A percentile compares a stretch with the other conserved stretches of the same genome.
Evolutionary conservation across 2,888 invertebrate genomes (phyloP).

Genomic region (Thelaira solivaga): DNA sequence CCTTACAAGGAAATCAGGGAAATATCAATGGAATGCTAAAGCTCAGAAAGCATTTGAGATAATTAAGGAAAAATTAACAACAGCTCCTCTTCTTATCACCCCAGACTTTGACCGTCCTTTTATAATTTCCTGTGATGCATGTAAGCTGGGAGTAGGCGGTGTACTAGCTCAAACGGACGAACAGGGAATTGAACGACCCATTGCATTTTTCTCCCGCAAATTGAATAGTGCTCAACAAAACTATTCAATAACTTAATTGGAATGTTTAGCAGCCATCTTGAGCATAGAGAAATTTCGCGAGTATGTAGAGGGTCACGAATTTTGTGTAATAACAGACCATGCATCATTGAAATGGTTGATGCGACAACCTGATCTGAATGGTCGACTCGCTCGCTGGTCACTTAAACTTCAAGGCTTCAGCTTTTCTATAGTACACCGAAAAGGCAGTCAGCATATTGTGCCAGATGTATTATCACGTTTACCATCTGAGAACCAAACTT

Average conservation of each 20-base stretch:
- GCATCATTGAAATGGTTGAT: slow-evolving; percentile 17
- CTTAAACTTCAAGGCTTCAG: slow-evolving; percentile 4
- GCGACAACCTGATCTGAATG: slow-evolving; percentile 17
- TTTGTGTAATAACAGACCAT: slow-evolving; percentile 21
- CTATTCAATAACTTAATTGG: slow-evolving; percentile 2
- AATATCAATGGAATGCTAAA: no score
- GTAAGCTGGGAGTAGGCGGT: slow-evolving; percentile 15
- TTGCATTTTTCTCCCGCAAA: slow-evolving; percentile 16
- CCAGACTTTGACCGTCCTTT: no score
- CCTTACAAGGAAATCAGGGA: no score
- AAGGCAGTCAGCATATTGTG: slow-evolving; percentile 15
- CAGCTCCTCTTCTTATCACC: no score
- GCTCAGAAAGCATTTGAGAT: no score
- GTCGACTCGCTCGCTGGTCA: slow-evolving; percentile 3
- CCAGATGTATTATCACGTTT: slow-evolving; percentile 24
- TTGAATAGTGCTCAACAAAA: slow-evolving; percentile 19
- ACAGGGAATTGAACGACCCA: neutral
- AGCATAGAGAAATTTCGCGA: slow-evolving; percentile 49
- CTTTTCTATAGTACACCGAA: slow-evolving; percentile 6
- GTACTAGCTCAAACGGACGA: slow-evolving; percentile 24
- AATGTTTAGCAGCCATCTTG: slow-evolving; percentile 25
- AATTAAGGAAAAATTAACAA: no score
- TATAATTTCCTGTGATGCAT: no score
- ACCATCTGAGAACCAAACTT: no score
- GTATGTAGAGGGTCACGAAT: slow-evolving; percentile 38